Conservation (phyloP, 2,888 invertebrate species). For the Drosophila eohydei region DNA sequence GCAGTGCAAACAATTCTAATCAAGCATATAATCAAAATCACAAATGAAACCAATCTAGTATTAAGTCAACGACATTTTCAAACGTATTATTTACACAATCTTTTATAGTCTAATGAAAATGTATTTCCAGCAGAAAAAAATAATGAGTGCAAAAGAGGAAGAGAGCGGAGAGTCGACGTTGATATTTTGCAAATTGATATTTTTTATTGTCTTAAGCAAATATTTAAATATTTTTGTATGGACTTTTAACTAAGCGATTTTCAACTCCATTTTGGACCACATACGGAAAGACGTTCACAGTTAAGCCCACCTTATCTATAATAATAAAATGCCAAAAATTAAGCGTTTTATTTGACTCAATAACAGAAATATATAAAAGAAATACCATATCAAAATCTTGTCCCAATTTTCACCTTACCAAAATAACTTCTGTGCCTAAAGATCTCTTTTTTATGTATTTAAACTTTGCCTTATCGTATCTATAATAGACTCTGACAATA, state of each 20-base stretch:
- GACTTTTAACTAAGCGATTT: conserved; percentile 28
- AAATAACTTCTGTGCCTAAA: conserved; percentile 25
- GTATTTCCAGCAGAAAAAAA: conserved; percentile 8
- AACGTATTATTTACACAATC: conserved; percentile 45
- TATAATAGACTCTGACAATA: neutral
- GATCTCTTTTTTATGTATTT: conserved; percentile 38
- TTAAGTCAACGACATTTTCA: conserved; percentile 37
- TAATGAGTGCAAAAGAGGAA: neutral
- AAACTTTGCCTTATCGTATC: neutral
- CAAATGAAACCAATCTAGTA: conserved; percentile 39
- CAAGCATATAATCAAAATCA: conserved; percentile 72
- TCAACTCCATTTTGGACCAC: conserved; percentile 2
- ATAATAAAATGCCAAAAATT: conserved; percentile 46
- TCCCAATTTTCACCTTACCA: conserved; percentile 12
- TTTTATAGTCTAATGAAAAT: conserved; percentile 21
- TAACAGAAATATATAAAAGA: neutral
- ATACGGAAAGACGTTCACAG: conserved; percentile 1
- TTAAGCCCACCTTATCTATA: conserved; percentile 32
- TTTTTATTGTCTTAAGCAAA: conserved; percentile 23
- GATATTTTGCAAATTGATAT: conserved; percentile 41
- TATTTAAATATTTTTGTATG: conserved; percentile 40
- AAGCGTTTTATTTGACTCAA: conserved; percentile 35
- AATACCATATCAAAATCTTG: conserved; percentile 21
- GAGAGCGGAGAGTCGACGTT: conserved; percentile 2
- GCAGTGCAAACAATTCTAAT: conserved; percentile 68